Evolutionary conservation across 1,140 invertebrate species (phyloP).

Genomic region (Polyergus mexicanus): DNA sequence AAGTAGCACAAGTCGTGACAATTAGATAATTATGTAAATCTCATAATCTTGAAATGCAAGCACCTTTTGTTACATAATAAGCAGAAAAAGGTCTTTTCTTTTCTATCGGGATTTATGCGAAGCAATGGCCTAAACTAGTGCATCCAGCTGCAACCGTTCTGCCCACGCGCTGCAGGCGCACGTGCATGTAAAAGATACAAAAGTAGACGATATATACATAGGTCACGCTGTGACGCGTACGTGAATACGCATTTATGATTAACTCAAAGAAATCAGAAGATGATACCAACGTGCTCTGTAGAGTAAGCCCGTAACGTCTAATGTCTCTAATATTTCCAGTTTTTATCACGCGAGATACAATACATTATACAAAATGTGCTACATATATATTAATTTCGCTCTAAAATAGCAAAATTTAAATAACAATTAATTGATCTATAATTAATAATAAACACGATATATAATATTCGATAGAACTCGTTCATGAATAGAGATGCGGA

Average conservation of each 20-base stretch:
- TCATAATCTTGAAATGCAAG: constrained; percentile 12
- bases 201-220: constrained; percentile 14
- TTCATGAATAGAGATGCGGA: not conserved
- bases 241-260: not conserved
- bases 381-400: not conserved
- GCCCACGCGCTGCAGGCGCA: constrained; percentile 49
- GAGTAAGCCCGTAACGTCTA: not conserved
- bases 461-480: not conserved
- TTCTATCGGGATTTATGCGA: constrained; percentile 67
- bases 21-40: not conserved
- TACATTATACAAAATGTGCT: not conserved
- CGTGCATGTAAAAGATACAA: constrained; percentile 31
- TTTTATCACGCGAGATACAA: not conserved
- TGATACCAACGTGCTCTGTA: not conserved
- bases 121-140: constrained; percentile 74
- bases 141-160: constrained; percentile 55
- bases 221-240: not conserved
- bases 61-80: not conserved
- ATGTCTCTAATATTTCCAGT: not conserved
- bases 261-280: not conserved
- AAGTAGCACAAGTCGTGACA: no score
- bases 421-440: not conserved
- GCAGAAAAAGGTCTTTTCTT: constrained; percentile 41
- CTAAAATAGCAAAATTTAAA: not conserved
- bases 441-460: not conserved